phyloP scores from a whole-genome alignment of 1,140 invertebrate genomes.

The Augochlora pura region DNA sequence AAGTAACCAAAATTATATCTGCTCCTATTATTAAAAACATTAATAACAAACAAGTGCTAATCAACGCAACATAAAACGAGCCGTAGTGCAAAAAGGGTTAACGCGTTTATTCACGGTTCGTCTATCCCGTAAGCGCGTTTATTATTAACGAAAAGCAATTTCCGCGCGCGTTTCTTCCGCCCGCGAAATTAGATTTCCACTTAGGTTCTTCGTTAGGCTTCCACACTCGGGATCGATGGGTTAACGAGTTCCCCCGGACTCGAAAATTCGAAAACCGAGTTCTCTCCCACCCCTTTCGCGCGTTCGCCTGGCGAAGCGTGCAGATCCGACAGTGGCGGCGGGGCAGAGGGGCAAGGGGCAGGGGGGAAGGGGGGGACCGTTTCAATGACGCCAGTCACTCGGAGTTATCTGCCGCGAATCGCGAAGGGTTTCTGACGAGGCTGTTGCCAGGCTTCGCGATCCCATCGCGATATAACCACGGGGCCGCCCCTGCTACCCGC shows the following conservation, averaged over 20 bases:
- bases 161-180: not conserved
- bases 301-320: not conserved
- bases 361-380: no score
- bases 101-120: not conserved
- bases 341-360: no score
- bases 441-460: slow-evolving; percentile 30
- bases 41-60: no score
- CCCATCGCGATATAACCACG: slow-evolving; percentile 28
- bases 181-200: not conserved
- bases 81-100: no score
- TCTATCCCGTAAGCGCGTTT: not conserved
- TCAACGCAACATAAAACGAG: no score
- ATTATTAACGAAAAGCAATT: no score
- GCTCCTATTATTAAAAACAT: no score
- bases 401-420: slow-evolving; percentile 42
- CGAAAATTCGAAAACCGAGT: not conserved
- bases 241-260: not conserved
- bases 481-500: not conserved
- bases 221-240: no score
- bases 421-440: slow-evolving; percentile 51
- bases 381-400: slow-evolving; percentile 52
- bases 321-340: no score
- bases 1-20: no score
- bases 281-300: not conserved
- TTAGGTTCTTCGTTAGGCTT: not conserved